These are phyloP conservation scores for Acheta domesticus DNA, from an alignment of 2,888 invertebrate species.

Conservation along the genomic window DNA sequence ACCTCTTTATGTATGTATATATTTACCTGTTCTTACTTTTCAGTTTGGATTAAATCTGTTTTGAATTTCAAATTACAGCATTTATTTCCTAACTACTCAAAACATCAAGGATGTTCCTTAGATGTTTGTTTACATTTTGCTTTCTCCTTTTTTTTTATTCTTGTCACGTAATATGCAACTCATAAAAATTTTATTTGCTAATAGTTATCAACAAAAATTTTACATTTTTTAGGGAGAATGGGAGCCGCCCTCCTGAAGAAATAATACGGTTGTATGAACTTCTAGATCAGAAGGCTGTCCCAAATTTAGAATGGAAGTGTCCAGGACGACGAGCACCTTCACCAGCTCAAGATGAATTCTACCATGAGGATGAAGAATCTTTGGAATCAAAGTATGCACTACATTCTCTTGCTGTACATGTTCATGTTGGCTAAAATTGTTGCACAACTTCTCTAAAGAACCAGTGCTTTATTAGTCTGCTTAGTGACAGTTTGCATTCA, in stretches of 20 bases:
- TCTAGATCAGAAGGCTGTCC: slow-evolving; percentile 55
- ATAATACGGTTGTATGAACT: slow-evolving; percentile 67
- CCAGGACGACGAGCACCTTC: slow-evolving; percentile 74
- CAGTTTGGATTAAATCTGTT: not conserved
- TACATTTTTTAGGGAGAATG: slow-evolving; percentile 38
- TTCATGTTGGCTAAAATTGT: too few species aligned
- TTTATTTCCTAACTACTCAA: not conserved
- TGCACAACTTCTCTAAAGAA: too few species aligned
- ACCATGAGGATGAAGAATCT: slow-evolving; percentile 40
- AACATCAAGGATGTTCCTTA: not conserved
- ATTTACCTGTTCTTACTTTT: too few species aligned
- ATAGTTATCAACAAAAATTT: not conserved
- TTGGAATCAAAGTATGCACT: slow-evolving; percentile 35
- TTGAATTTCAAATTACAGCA: not conserved
- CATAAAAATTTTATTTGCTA: not conserved
- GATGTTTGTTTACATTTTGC: not conserved
- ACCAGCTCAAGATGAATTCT: slow-evolving; percentile 52
- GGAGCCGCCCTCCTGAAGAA: slow-evolving; percentile 62
- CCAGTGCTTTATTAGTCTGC: too few species aligned
- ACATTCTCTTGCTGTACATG: too few species aligned
- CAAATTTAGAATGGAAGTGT: slow-evolving; percentile 75
- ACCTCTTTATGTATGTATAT: too few species aligned
- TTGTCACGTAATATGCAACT: not conserved
- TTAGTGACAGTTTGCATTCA: not conserved
- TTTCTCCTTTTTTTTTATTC: not conserved